A percentile compares a stretch with the other conserved stretches of the same genome.
Conservation (phyloP, 2,113 vertebrate genomes). For the Struthidea cinerea region DNA sequence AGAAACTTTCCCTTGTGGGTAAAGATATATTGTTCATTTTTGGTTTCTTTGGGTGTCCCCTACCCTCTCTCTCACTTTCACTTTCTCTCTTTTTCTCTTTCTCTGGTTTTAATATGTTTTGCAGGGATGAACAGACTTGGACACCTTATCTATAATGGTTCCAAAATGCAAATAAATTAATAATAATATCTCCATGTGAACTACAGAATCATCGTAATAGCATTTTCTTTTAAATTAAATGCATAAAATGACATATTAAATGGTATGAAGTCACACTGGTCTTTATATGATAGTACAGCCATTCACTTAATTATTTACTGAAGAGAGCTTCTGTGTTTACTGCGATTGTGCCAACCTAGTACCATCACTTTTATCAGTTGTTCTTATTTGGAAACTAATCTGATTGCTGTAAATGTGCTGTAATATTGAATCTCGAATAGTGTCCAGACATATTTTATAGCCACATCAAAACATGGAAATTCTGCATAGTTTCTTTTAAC, state of each 20-base stretch:
- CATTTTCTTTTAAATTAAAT: not conserved
- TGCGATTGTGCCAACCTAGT: not conserved
- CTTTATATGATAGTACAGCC: not conserved
- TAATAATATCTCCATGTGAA: not conserved
- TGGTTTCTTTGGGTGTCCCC: not conserved
- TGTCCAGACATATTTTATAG: not conserved
- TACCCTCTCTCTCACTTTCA: not conserved
- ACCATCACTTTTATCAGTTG: not conserved
- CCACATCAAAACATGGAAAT: not conserved
- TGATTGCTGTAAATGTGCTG: not conserved
- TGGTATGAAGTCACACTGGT: not conserved
- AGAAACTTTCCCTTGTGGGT: not conserved
- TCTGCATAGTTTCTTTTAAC: not conserved
- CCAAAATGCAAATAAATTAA: not conserved
- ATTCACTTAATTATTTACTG: not conserved
- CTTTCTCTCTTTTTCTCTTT: not conserved
- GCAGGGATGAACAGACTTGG: not conserved
- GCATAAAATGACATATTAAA: not conserved
- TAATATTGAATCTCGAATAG: not conserved
- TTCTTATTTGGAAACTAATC: not conserved
- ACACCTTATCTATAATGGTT: not conserved
- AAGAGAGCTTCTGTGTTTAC: not conserved
- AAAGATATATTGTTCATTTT: not conserved
- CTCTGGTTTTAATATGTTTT: not conserved
- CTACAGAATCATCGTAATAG: not conserved